phyloP scores from a whole-genome alignment of 2,113 vertebrate genomes.

The Centrocercus urophasianus region DNA sequence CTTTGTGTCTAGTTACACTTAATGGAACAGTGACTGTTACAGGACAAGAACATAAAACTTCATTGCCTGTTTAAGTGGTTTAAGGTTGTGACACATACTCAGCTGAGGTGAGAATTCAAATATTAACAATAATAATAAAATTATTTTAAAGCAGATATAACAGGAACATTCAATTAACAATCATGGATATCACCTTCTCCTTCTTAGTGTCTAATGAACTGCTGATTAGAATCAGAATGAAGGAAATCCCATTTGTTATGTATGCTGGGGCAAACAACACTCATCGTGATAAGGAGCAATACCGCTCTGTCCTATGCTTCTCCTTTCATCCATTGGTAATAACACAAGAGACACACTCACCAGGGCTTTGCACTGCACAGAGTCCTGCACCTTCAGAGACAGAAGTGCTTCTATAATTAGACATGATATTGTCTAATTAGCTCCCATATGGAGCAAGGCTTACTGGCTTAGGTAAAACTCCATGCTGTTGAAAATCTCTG shows the following conservation, averaged over 20 bases:
- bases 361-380: fast-evolving
- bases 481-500: not conserved
- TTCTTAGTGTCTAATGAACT: not conserved
- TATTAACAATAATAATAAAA: not conserved
- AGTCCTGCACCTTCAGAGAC: not conserved
- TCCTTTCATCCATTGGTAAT: not conserved
- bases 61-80: not conserved
- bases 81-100: not conserved
- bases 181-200: not conserved
- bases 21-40: not conserved
- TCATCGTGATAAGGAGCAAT: not conserved
- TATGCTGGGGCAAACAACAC: not conserved
- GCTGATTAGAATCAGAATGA: not conserved
- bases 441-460: not conserved
- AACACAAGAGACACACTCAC: not conserved
- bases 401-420: not conserved
- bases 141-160: not conserved
- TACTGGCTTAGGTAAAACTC: not conserved
- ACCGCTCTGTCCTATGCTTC: not conserved
- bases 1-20: not conserved
- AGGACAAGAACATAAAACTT: not conserved
- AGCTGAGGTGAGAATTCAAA: not conserved
- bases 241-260: not conserved
- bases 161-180: not conserved
- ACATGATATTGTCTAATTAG: not conserved